phyloP scores from a whole-genome alignment of 2,888 invertebrate genomes.

The Malachius bipustulatus region DNA sequence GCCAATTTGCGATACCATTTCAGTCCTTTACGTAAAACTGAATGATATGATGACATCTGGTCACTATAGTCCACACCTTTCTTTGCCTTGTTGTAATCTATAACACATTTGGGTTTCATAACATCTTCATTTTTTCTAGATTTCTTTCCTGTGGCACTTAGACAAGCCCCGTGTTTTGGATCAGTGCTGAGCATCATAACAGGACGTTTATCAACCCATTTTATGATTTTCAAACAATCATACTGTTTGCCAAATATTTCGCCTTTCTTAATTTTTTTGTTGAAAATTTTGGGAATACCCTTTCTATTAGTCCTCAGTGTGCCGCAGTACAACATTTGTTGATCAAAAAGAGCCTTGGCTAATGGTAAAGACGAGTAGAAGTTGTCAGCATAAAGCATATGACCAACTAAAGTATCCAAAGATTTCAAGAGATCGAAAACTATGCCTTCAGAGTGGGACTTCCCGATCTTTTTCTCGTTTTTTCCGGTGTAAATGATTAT shows the following conservation, averaged over 20 bases:
- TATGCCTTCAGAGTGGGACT: slow-evolving; percentile 9
- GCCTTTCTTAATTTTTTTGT: slow-evolving; percentile 8
- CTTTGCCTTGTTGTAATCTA: slow-evolving; percentile 13
- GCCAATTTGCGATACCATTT: slow-evolving; percentile 13
- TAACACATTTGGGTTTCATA: slow-evolving; percentile 10
- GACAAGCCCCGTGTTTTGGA: slow-evolving; percentile 3
- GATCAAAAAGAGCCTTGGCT: slow-evolving; percentile 6
- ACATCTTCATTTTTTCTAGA: slow-evolving; percentile 3
- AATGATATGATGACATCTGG: slow-evolving; percentile 14
- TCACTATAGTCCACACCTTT: slow-evolving; percentile 11
- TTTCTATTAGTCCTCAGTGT: slow-evolving; percentile 7
- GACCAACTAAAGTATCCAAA: slow-evolving; percentile 5
- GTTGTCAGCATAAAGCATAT: slow-evolving; percentile 8
- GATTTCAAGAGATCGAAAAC: slow-evolving; percentile 8
- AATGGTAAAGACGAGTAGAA: slow-evolving; percentile 8
- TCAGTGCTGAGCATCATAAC: slow-evolving; percentile 11
- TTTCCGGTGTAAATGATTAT: slow-evolving; percentile 12
- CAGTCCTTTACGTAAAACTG: slow-evolving; percentile 9
- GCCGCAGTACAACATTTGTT: slow-evolving; percentile 10
- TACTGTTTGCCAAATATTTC: slow-evolving; percentile 7
- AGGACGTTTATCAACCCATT: slow-evolving; percentile 12
- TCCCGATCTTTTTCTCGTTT: slow-evolving; percentile 5
- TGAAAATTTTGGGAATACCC: slow-evolving; percentile 7
- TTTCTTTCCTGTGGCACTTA: neutral
- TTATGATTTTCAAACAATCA: slow-evolving; percentile 8